These are phyloP conservation scores for Ectropis grisescens DNA, from an alignment of 1,140 invertebrate genomes.

Conservation along the genomic window DNA sequence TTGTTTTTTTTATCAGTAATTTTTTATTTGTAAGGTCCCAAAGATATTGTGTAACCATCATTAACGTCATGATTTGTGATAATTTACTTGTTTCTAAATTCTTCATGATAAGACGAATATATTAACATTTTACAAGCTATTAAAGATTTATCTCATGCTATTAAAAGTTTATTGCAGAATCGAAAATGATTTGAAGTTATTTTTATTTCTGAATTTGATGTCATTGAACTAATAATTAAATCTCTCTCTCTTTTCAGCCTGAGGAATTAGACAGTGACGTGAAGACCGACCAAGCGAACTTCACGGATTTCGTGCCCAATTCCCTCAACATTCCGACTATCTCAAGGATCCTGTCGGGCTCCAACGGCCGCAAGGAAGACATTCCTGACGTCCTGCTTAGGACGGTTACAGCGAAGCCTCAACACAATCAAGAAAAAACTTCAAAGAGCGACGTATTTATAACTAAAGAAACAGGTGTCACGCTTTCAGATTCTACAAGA, in stretches of 20 bases:
- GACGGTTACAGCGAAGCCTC: slow-evolving; percentile 76
- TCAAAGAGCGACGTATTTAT: slow-evolving; percentile 50
- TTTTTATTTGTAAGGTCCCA: too few relatives aligned
- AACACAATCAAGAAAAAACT: slow-evolving; percentile 55
- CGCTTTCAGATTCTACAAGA: slow-evolving; percentile 46
- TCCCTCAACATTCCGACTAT: slow-evolving; percentile 78
- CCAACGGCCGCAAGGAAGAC: slow-evolving; percentile 84
- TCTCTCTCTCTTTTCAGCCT: slow-evolving; percentile 45
- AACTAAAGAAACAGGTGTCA: slow-evolving; percentile 55
- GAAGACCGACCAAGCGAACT: slow-evolving; percentile 65
- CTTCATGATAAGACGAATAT: too few relatives aligned
- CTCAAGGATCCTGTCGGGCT: slow-evolving; percentile 83
- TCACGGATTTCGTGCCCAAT: slow-evolving; percentile 75
- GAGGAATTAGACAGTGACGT: slow-evolving; percentile 60
- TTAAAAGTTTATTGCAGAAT: too few relatives aligned
- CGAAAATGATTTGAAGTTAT: too few relatives aligned
- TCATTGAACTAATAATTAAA: too few relatives aligned
- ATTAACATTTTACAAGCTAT: too few relatives aligned
- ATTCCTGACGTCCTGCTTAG: slow-evolving; percentile 80
- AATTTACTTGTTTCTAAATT: too few relatives aligned
- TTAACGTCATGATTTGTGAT: too few relatives aligned
- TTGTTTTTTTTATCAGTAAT: too few relatives aligned
- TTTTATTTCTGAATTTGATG: too few relatives aligned
- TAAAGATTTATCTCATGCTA: too few relatives aligned
- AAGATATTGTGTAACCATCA: too few relatives aligned